These are phyloP conservation scores for Dasyornis broadbenti DNA, from an alignment of 2,113 vertebrate species.

Conservation along the genomic window DNA sequence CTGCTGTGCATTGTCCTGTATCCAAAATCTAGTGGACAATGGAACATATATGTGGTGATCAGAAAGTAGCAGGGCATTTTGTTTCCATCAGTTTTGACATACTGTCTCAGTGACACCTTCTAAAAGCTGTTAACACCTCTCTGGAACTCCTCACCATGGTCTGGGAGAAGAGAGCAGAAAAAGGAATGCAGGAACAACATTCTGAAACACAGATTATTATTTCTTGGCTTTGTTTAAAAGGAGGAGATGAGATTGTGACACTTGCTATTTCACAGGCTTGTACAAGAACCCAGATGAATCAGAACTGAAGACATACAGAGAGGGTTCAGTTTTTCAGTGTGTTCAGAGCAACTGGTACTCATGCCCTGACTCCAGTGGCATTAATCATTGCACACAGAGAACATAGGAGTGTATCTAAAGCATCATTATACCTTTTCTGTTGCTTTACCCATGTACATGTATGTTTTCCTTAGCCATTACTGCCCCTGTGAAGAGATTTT, in stretches of 20 bases:
- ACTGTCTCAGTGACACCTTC: not conserved
- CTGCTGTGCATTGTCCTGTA: not conserved
- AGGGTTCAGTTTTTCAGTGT: not conserved
- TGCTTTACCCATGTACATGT: not conserved
- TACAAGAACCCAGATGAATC: not conserved
- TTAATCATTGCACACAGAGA: not conserved
- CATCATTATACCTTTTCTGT: not conserved
- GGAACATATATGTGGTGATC: not conserved
- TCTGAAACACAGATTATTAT: not conserved
- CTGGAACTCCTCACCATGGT: not conserved
- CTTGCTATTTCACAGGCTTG: not conserved
- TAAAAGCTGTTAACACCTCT: not conserved
- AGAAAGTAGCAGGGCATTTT: not conserved
- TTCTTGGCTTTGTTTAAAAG: not conserved
- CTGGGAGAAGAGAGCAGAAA: not conserved
- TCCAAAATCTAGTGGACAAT: not conserved
- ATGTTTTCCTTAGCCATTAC: not conserved
- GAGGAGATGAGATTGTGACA: not conserved
- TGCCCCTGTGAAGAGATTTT: not conserved
- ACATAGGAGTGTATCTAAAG: not conserved
- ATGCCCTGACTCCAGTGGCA: not conserved
- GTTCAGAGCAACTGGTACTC: not conserved
- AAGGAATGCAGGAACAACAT: not conserved
- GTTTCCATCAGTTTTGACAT: constrained; percentile 1
- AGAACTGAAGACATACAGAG: not conserved